A percentile compares a stretch with the other conserved stretches of the same genome.
Conservation (phyloP, 2,797 vertebrate species). For the Cryptoblepharus egeriae region DNA sequence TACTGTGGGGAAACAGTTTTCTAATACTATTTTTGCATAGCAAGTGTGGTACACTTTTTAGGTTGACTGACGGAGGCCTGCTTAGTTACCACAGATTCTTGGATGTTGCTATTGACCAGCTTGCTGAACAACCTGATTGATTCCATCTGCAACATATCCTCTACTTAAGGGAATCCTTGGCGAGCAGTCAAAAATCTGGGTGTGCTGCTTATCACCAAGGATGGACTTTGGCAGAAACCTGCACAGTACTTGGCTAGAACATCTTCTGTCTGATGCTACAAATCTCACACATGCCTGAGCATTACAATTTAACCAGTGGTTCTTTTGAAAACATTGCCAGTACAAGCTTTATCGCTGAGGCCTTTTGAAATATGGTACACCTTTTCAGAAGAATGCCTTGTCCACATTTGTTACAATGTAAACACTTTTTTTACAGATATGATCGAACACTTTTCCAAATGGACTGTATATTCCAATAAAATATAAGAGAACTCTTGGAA, state of each 20-base stretch:
- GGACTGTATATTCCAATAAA: background rate
- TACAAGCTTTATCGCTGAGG: background rate
- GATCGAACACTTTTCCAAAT: background rate
- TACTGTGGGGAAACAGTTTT: background rate
- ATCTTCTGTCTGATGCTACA: slow-evolving; percentile 17
- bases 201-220: background rate
- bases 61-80: no score
- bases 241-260: slow-evolving; percentile 36
- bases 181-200: slow-evolving; percentile 11
- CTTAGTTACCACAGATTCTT: background rate
- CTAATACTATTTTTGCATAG: background rate
- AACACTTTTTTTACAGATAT: background rate
- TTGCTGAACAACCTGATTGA: background rate
- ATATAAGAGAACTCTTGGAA: background rate
- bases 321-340: slow-evolving; percentile 1
- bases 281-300: slow-evolving; percentile 17
- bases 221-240: slow-evolving; percentile 27
- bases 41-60: background rate
- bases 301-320: slow-evolving; percentile 19
- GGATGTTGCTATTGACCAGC: background rate
- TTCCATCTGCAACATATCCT: background rate
- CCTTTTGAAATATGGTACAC: background rate
- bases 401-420: background rate
- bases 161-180: background rate
- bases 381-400: background rate